Conservation (phyloP, 23 tunicate genomes). For the Oikopleura vanhoeffeni region DNA sequence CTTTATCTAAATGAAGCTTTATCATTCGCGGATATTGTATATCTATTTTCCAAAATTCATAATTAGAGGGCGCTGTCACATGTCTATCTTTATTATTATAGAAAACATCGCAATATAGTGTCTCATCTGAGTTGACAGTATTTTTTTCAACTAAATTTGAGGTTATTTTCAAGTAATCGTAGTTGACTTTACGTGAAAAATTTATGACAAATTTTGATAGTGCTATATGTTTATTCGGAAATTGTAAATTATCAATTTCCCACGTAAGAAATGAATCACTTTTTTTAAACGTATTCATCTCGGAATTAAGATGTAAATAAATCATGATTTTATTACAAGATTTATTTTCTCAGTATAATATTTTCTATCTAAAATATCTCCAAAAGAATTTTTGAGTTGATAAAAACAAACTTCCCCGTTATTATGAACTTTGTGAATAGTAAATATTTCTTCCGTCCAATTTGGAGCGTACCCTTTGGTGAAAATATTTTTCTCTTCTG, state of each 20-base stretch:
- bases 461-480: neutral
- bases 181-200: no score
- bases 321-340: neutral
- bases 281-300: no score
- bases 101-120: no score
- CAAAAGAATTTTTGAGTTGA: neutral
- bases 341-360: neutral
- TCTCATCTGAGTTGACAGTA: neutral
- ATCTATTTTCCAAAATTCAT: neutral
- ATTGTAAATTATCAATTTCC: neutral
- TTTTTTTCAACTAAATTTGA: neutral
- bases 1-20: neutral
- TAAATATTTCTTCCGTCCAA: neutral
- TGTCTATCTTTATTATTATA: no score
- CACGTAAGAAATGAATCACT: no score
- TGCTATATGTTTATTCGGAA: neutral
- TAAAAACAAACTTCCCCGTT: neutral
- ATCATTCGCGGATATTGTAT: neutral
- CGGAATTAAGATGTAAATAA: neutral
- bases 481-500: neutral
- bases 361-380: neutral
- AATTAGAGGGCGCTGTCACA: no score
- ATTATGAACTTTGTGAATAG: neutral
- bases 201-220: neutral
- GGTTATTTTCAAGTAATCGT: no score